Evolutionary conservation across 2,888 invertebrate genomes (phyloP).

Genomic region (Chrysomela aeneicollis): DNA sequence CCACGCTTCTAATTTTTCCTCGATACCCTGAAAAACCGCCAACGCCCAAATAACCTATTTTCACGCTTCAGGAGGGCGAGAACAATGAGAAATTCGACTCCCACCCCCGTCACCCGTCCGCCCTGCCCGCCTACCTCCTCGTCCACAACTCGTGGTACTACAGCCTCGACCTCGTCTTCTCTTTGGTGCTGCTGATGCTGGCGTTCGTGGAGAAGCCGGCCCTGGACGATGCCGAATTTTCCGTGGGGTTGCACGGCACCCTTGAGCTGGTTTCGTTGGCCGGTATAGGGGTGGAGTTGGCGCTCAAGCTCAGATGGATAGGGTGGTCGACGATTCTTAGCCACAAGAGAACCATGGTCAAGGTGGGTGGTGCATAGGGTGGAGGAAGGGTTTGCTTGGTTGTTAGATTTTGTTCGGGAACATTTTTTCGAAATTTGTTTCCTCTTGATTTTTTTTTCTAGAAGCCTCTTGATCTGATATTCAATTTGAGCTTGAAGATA

Average conservation of each 20-base stretch:
- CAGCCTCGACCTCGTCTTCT: constrained; percentile 79
- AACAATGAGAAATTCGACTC: constrained; percentile 93
- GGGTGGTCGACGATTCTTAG: constrained; percentile 83
- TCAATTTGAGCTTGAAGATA: too few relatives aligned
- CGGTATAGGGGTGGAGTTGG: constrained; percentile 79
- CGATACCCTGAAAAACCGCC: neutral
- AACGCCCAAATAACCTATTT: neutral
- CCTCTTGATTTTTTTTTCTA: too few relatives aligned
- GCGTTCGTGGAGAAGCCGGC: constrained; percentile 86
- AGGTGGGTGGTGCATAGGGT: constrained; percentile 64
- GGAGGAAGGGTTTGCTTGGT: too few relatives aligned
- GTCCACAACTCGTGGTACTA: constrained; percentile 91
- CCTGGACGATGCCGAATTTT: constrained; percentile 75
- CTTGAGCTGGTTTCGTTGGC: constrained; percentile 80
- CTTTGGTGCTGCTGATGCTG: constrained; percentile 75
- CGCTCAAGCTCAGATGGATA: constrained; percentile 85
- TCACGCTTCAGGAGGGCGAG: constrained; percentile 75
- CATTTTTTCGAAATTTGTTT: too few relatives aligned
- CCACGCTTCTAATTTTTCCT: too few relatives aligned
- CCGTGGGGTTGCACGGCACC: constrained; percentile 82
- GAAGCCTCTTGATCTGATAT: too few relatives aligned
- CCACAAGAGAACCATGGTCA: constrained; percentile 85
- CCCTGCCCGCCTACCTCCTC: constrained; percentile 84
- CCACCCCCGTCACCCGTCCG: constrained; percentile 82
- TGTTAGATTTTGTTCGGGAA: constrained; percentile 49